phyloP scores from a whole-genome alignment of 2,797 vertebrate species.

The Crax fasciolata region DNA sequence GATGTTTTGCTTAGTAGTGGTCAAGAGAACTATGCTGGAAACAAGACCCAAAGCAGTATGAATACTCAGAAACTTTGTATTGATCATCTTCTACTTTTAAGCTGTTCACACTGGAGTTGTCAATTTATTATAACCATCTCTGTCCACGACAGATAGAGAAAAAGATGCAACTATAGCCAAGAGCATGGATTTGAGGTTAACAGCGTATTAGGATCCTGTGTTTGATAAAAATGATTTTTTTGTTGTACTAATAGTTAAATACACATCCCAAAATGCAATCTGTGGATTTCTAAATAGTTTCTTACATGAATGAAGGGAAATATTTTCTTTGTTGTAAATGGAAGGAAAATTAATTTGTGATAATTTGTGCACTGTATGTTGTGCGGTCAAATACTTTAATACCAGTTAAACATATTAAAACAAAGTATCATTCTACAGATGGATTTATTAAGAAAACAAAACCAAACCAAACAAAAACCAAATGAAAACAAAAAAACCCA shows the following conservation, averaged over 20 bases:
- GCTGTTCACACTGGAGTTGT: background rate
- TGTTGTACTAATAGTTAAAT: background rate
- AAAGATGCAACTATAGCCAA: background rate
- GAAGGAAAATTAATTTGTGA: slow-evolving; percentile 1
- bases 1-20: background rate
- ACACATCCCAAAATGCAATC: background rate
- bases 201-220: background rate
- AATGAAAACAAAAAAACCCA: too few species aligned
- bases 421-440: background rate
- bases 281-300: background rate
- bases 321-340: background rate
- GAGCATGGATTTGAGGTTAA: background rate
- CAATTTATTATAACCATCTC: background rate
- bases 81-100: background rate
- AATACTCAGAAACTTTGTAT: background rate
- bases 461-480: background rate
- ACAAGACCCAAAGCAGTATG: background rate
- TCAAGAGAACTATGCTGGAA: background rate
- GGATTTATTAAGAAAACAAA: background rate
- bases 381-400: background rate
- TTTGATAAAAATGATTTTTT: background rate
- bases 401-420: background rate
- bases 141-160: background rate
- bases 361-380: background rate
- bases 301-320: background rate